Evolutionary conservation across 30 jellyfish, hydroid and myxozoan species (phyloP), one percentile per base, ranked within the genome.

Genomic region (Aurelia aurita): DNA sequence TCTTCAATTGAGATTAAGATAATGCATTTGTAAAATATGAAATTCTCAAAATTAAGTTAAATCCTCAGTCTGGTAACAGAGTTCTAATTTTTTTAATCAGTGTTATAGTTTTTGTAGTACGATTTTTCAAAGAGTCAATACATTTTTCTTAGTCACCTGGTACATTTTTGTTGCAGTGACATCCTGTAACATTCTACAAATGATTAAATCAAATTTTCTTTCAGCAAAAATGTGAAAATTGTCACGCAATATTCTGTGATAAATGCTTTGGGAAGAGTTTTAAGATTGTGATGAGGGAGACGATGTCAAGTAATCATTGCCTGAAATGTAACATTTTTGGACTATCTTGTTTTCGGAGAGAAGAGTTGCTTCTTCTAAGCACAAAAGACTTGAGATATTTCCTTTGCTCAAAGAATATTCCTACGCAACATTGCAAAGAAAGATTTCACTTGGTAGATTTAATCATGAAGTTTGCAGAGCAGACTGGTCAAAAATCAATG

Each of bases 401-500:
- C 62, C 89, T 95, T 10, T 27, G 80, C 18, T 58, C 84, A 31
- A 86, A 78, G n/a, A 70, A 87, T 31, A 89, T 95, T 59, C 77
- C 97, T 20, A 84, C 90, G 12, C 68, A 77, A 39, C 22, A 79
- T 79, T 95, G 99, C 96, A 89, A 71, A 45, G 99, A 95, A 60
- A 89, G 82, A 49, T 89, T 65, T 43, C 96, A 95, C 53, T 74
- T 95, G 20, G 90, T 95, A 2, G 99, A 95, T 74, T 71, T 89
- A 75, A 67, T 95, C 12, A 95, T 95, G 99, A 88, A 89, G 70
- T 95, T 89, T 80, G 99, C 99, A 29, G 98, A 89, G 76, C 28
- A 72, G 29, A 67, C 81, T 84, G 98, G 98, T 18, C 89, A 68
- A 61, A 82, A 70, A 61, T 87, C 94, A 26, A 60, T 85, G 16